These are phyloP conservation scores for Cordilura impudica DNA, from an alignment of 2,888 invertebrate genomes.

Conservation along the genomic window DNA sequence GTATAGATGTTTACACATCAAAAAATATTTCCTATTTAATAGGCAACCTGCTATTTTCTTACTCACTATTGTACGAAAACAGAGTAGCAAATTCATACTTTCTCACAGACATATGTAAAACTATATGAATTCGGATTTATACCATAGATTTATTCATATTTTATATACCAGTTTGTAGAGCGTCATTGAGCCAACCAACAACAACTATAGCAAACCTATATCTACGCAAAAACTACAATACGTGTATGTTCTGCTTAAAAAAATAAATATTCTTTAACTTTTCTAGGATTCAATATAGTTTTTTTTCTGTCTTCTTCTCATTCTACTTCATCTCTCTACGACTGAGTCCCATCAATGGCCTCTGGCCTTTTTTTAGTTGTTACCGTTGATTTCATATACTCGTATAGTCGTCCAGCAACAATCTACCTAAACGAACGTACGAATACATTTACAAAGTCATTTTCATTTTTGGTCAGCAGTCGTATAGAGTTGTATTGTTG, in stretches of 20 bases:
- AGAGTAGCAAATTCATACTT: not conserved
- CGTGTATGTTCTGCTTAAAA: not conserved
- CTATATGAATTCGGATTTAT: slow-evolving; percentile 42
- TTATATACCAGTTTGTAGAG: not conserved
- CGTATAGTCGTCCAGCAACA: not conserved
- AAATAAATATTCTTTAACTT: not conserved
- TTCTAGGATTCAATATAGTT: too few relatives aligned
- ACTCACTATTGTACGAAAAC: not conserved
- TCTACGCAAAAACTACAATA: not conserved
- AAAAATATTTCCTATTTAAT: too few relatives aligned
- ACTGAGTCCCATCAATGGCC: slow-evolving; percentile 51
- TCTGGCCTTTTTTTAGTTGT: slow-evolving; percentile 52
- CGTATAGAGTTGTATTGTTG: slow-evolving; percentile 15
- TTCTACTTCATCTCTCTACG: not conserved
- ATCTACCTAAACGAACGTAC: too few relatives aligned
- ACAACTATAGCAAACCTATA: not conserved
- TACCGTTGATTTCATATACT: slow-evolving; percentile 48
- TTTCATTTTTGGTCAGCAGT: not conserved
- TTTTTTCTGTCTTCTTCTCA: not conserved
- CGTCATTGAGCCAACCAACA: not conserved
- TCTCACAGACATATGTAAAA: slow-evolving; percentile 9
- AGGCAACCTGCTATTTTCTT: too few relatives aligned
- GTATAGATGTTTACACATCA: too few relatives aligned
- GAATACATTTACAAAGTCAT: not conserved
- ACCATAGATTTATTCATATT: slow-evolving; percentile 4